Evolutionary conservation across 2,797 vertebrate species (phyloP).

Genomic region (Tragelaphus eurycerus): DNA sequence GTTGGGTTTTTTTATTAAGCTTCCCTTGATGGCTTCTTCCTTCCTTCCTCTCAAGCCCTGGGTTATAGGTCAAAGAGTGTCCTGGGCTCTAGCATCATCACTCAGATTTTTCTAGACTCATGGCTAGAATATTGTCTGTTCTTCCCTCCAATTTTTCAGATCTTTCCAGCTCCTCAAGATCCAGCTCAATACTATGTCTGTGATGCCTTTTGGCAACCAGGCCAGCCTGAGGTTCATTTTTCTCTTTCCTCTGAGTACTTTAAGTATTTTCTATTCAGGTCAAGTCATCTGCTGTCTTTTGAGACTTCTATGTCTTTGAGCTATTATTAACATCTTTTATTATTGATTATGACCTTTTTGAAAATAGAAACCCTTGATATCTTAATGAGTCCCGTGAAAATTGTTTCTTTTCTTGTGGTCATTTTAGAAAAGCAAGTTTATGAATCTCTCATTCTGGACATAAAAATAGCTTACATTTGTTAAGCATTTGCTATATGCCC

Average conservation of each 20-base stretch:
- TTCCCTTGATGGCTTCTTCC: neutral
- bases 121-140: neutral
- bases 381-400: neutral
- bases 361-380: constrained; percentile 13
- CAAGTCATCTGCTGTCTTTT: neutral
- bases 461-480: constrained; percentile 20
- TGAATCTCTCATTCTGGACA: neutral
- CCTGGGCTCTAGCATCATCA: neutral
- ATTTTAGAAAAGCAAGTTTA: constrained; percentile 1
- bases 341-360: constrained; percentile 40
- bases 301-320: neutral
- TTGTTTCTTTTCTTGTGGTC: neutral
- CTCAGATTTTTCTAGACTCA: neutral
- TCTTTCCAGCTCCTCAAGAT: neutral
- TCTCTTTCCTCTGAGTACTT: neutral
- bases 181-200: neutral
- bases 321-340: constrained; percentile 15
- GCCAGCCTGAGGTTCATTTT: neutral
- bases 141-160: neutral
- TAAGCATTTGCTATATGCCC: neutral
- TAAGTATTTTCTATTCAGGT: neutral
- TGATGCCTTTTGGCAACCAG: neutral
- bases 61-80: neutral
- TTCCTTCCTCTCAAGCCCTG: neutral
- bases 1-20: neutral